Base-by-base conservation (phyloP, 2,113 vertebrate species). In the Xerus inauris region DNA sequence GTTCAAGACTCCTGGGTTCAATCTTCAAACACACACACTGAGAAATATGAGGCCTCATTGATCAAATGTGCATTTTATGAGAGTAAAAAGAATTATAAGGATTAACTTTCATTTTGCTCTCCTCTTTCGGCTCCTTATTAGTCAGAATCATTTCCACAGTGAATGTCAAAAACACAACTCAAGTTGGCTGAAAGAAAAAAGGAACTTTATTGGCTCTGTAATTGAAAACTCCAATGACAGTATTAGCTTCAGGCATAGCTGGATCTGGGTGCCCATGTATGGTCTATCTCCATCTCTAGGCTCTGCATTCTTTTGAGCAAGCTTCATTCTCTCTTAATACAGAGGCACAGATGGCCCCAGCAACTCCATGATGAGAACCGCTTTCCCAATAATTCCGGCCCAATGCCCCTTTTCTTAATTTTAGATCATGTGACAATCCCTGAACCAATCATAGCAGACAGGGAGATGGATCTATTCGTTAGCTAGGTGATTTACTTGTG, bases 391-490 rank as follows among this genome's bases (percentile, higher is more conserved):
- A 62, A 59, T 16, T 64, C 89, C 8, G 1, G 49, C 45, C 26
- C 51, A 84, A 14, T 7, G 17, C 1, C 28, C 22, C 28, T 59
- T 16, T 12, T 51, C 20, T 57, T 77, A 32, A 30, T 4, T 71
- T 64, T 7, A 6, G 26, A n/a, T 67, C 40, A 0, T 0, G 0
- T 17, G 80, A 82, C 64, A n/a, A 26, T 10, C 62, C 1, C 3
- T 45, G 24, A 47, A 1, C 35, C 59, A 49, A 9, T 62, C 54
- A 32, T 30, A n/a, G n/a, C 30, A 79, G 9, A 62, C 40, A 8
- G 62, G 69, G 20, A 35, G 22, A 2, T 19, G 57, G 67, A 35
- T 17, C 11, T 57, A 28, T 13, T 49, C 59, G 1, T 17, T 14
- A 47, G n/a, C 45, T 82, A 12, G 64, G 32, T 20, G 38, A 42